These are phyloP conservation scores for Valencia hispanica DNA, from an alignment of 2,797 vertebrate species.

Conservation along the genomic window DNA sequence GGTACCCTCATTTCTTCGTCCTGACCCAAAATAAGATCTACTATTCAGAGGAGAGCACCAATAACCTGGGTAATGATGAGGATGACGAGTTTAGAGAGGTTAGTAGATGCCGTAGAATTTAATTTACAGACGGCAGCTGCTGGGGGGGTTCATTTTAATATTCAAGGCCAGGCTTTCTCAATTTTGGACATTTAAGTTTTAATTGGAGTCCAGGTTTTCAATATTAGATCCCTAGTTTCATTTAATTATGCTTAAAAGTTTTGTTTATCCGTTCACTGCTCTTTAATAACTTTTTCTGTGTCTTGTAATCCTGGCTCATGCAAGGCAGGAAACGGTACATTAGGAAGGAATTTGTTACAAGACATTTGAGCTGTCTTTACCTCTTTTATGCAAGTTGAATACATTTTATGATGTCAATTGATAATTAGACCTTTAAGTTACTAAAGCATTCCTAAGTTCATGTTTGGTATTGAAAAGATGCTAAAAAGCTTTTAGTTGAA, in stretches of 20 bases:
- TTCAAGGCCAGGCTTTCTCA: neutral
- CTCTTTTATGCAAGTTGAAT: neutral
- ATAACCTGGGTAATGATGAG: constrained; percentile 93
- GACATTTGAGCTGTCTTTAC: neutral
- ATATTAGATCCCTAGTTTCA: neutral
- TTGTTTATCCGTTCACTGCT: neutral
- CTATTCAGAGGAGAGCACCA: constrained; percentile 95
- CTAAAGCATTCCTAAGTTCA: neutral
- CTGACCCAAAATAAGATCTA: constrained; percentile 98
- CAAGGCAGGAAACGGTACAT: neutral
- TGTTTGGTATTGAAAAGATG: neutral
- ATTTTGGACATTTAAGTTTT: neutral
- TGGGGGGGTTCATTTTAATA: neutral
- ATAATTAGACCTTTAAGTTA: neutral
- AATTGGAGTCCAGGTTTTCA: neutral
- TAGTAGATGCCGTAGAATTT: constrained; percentile 41
- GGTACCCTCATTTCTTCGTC: constrained; percentile 98
- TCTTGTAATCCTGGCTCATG: neutral
- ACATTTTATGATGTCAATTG: neutral
- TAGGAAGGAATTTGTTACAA: neutral
- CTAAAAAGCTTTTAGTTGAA: neutral
- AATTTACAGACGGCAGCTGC: neutral
- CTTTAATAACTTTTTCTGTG: neutral
- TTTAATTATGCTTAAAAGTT: neutral
- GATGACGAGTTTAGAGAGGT: constrained; percentile 98